phyloP scores from a whole-genome alignment of 2,113 vertebrate species.

The Dipodomys stephensi region DNA sequence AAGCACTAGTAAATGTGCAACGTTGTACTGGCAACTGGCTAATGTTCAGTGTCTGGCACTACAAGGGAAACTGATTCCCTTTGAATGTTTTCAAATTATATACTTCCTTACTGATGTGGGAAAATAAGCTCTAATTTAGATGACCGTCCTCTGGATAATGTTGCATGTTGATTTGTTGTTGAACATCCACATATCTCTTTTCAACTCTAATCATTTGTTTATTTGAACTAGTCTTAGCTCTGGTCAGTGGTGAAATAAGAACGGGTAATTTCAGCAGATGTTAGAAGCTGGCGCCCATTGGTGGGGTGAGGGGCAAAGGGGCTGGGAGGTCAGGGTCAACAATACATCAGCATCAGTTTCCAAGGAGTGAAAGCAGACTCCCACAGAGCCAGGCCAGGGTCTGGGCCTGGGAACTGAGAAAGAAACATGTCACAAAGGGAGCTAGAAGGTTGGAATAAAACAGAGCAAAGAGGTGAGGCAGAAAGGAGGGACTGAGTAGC shows the following conservation, averaged over 20 bases:
- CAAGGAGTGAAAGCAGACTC: slow-evolving; percentile 47
- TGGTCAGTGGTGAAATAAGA: slow-evolving; percentile 50
- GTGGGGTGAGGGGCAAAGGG: neutral
- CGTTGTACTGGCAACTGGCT: neutral
- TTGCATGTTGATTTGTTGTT: slow-evolving; percentile 43
- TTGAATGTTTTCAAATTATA: slow-evolving; percentile 57
- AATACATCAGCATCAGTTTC: neutral
- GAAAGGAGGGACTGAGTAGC: neutral
- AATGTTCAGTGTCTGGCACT: neutral
- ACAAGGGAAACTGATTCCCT: slow-evolving; percentile 47
- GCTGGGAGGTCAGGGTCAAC: slow-evolving; percentile 35
- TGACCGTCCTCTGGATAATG: slow-evolving; percentile 53
- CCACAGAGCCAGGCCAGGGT: neutral
- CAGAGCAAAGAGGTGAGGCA: neutral
- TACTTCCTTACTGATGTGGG: slow-evolving; percentile 50
- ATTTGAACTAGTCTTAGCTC: slow-evolving; percentile 68
- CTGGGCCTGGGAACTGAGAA: neutral
- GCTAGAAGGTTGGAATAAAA: neutral
- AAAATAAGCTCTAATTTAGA: slow-evolving; percentile 67
- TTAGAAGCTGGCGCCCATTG: neutral
- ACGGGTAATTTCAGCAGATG: slow-evolving; percentile 62
- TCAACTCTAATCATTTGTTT: slow-evolving; percentile 71
- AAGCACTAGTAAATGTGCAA: neutral
- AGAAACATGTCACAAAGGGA: neutral
- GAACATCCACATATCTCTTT: slow-evolving; percentile 45